phyloP scores from a whole-genome alignment of 2,113 vertebrate species.

The Acrocephalus arundinaceus region DNA sequence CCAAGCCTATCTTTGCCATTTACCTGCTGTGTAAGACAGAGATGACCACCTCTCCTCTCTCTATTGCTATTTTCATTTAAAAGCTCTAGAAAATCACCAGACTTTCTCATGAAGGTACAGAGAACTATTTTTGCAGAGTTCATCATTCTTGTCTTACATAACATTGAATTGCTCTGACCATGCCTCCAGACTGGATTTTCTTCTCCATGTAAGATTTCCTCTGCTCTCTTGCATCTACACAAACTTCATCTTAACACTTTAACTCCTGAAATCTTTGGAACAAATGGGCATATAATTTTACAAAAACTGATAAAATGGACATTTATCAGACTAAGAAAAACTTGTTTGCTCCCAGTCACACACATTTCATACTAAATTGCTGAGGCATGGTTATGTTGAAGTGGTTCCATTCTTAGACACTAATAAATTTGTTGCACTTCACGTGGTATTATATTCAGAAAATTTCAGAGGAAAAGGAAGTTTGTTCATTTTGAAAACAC shows the following conservation, averaged over 20 bases:
- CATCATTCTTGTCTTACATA: accelerated
- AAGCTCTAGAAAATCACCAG: neutral
- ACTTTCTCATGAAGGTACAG: neutral
- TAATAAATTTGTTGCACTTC: neutral
- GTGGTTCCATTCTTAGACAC: neutral
- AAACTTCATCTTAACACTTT: neutral
- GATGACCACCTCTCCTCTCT: neutral
- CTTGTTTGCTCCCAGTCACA: neutral
- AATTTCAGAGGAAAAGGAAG: neutral
- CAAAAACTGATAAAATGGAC: neutral
- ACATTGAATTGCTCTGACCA: neutral
- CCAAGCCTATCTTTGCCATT: neutral
- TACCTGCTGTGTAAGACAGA: neutral
- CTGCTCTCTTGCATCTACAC: neutral
- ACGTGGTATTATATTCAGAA: neutral
- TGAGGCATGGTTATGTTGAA: neutral
- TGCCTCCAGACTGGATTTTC: neutral
- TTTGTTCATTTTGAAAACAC: neutral
- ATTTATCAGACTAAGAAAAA: neutral
- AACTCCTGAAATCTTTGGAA: neutral
- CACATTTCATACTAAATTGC: neutral
- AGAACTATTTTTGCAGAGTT: neutral
- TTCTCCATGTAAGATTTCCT: neutral
- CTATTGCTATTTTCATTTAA: neutral
- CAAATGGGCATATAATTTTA: neutral